Conservation (phyloP, 1,140 invertebrate genomes). For the Daktulosphaira vitifoliae region DNA sequence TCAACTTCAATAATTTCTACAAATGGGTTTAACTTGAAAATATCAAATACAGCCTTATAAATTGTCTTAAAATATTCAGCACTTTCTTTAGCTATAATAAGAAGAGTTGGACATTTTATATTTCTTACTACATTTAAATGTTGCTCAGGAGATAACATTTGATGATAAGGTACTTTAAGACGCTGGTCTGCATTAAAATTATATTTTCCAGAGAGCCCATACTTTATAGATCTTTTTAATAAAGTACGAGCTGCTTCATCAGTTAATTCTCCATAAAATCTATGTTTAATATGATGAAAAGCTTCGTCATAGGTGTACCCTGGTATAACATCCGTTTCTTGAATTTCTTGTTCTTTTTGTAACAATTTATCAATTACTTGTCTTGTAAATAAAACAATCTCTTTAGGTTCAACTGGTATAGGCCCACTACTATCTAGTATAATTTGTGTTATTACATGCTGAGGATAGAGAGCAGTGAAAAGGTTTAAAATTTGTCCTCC, state of each 20-base stretch:
- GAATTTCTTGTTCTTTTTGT: constrained; percentile 35
- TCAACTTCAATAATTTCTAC: constrained; percentile 44
- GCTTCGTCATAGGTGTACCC: constrained; percentile 49
- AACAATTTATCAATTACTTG: constrained; percentile 39
- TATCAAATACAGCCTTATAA: constrained; percentile 34
- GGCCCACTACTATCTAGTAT: constrained; percentile 51
- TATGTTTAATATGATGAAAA: constrained; percentile 57
- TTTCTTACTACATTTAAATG: constrained; percentile 34
- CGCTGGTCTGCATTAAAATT: constrained; percentile 42
- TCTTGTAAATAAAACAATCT: constrained; percentile 36
- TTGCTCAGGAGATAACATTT: constrained; percentile 37
- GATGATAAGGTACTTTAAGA: constrained; percentile 36
- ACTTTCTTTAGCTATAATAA: constrained; percentile 40
- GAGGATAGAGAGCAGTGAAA: constrained; percentile 65
- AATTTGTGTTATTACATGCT: constrained; percentile 60
- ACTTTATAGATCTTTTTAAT: constrained; percentile 58
- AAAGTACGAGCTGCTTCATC: constrained; percentile 55
- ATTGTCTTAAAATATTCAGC: constrained; percentile 7
- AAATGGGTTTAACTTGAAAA: constrained; percentile 38
- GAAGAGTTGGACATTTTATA: constrained; percentile 39
- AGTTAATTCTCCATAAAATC: constrained; percentile 48
- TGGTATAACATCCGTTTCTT: constrained; percentile 35
- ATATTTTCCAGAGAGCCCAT: constrained; percentile 41
- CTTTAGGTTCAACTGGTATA: neutral
- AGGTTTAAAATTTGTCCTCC: constrained; percentile 69